These are phyloP conservation scores for Eupithecia centaureata DNA, from an alignment of 2,888 invertebrate species.

Conservation along the genomic window DNA sequence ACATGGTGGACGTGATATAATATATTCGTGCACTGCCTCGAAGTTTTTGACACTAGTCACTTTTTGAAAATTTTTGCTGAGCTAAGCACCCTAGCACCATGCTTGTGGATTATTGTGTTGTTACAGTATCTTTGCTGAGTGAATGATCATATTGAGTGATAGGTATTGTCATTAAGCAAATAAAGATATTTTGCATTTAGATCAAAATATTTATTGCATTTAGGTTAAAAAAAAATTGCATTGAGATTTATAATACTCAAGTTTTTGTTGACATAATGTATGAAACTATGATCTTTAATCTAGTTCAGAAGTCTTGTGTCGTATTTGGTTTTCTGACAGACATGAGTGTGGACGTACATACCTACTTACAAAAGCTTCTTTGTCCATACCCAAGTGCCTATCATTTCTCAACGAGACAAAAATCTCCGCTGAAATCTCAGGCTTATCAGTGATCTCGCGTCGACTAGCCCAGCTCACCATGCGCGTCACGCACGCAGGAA, in stretches of 20 bases:
- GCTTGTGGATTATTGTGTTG: background rate
- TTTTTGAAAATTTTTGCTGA: slow-evolving; percentile 44
- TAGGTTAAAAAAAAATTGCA: no score
- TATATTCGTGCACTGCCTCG: slow-evolving; percentile 54
- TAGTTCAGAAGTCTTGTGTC: no score
- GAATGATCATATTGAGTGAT: background rate
- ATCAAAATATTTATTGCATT: no score
- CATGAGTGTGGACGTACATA: no score
- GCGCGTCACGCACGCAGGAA: slow-evolving; percentile 82
- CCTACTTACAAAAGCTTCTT: background rate
- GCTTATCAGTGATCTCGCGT: slow-evolving; percentile 1
- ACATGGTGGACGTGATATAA: slow-evolving; percentile 42
- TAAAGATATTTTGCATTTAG: no score
- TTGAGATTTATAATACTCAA: no score
- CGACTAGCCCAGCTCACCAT: slow-evolving; percentile 49
- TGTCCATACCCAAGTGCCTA: background rate
- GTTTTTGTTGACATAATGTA: no score
- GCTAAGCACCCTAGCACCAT: background rate
- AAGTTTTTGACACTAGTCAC: slow-evolving; percentile 67
- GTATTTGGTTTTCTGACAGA: no score
- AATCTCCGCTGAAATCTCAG: slow-evolving; percentile 27
- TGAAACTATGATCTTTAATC: no score
- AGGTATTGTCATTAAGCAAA: no score
- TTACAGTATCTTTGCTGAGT: background rate
- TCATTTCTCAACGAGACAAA: background rate